phyloP scores from a whole-genome alignment of 2,113 vertebrate species.

The Tetraodon nigroviridis region DNA sequence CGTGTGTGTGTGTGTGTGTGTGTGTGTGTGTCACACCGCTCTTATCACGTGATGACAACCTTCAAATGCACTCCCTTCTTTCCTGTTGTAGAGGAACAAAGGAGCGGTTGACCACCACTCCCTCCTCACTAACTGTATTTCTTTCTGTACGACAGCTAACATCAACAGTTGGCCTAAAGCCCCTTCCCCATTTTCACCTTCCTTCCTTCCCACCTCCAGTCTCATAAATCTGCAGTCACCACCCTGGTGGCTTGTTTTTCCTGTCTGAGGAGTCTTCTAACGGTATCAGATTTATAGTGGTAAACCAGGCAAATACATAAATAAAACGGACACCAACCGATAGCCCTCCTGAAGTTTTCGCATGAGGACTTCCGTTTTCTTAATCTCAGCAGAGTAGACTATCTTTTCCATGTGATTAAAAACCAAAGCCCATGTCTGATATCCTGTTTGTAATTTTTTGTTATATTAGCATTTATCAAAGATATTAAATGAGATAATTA shows the following conservation, averaged over 20 bases:
- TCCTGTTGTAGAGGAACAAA: constrained; percentile 31
- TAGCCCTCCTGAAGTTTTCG: constrained; percentile 97
- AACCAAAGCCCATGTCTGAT: not conserved
- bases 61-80: constrained; percentile 53
- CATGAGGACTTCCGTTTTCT: constrained; percentile 98
- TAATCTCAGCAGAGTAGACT: constrained; percentile 97
- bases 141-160: constrained; percentile 78
- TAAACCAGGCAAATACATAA: not conserved
- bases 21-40: constrained; percentile 66
- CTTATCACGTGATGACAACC: constrained; percentile 72
- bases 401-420: constrained; percentile 64
- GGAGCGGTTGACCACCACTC: constrained; percentile 52
- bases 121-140: constrained; percentile 74
- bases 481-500: not conserved
- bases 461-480: not conserved
- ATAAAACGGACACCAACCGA: constrained; percentile 82
- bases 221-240: constrained; percentile 50
- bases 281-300: not conserved
- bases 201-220: constrained; percentile 48
- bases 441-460: not conserved
- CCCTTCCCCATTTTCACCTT: constrained; percentile 41
- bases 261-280: not conserved
- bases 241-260: constrained; percentile 8
- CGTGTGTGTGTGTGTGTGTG: constrained; percentile 59
- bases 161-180: constrained; percentile 81